Evolutionary conservation across 2,888 invertebrate species (phyloP).

Genomic region (Drosophila mettleri): DNA sequence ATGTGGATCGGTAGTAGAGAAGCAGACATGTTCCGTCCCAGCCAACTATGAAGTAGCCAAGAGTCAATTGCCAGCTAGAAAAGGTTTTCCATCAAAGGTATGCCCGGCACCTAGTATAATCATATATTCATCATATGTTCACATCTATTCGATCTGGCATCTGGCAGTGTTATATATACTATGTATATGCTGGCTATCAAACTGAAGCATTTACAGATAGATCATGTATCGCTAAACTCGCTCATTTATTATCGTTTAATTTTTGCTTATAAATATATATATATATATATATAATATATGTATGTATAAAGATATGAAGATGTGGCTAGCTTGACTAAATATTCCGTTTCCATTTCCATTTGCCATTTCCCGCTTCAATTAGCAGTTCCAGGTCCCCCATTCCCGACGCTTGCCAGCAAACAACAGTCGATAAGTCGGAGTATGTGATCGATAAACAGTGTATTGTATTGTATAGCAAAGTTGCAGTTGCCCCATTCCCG

Average conservation of each 20-base stretch:
- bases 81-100: slow-evolving; percentile 2
- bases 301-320: background rate
- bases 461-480: slow-evolving; percentile 68
- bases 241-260: background rate
- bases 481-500: slow-evolving; percentile 2
- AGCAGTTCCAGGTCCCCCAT: too few relatives aligned
- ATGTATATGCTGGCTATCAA: background rate
- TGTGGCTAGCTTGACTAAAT: background rate
- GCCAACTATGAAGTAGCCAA: background rate
- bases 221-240: background rate
- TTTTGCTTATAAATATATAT: background rate
- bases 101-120: background rate
- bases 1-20: background rate
- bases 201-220: background rate
- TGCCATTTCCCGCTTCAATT: too few relatives aligned
- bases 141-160: too few relatives aligned
- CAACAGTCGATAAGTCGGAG: slow-evolving; percentile 27
- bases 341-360: background rate
- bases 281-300: too few relatives aligned
- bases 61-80: background rate
- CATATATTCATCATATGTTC: too few relatives aligned
- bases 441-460: slow-evolving; percentile 43
- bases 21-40: slow-evolving; percentile 35
- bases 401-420: too few relatives aligned
- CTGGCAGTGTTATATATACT: too few relatives aligned